These are phyloP conservation scores for Aphaenogaster floridana DNA, from an alignment of 1,140 invertebrate species.

Conservation along the genomic window DNA sequence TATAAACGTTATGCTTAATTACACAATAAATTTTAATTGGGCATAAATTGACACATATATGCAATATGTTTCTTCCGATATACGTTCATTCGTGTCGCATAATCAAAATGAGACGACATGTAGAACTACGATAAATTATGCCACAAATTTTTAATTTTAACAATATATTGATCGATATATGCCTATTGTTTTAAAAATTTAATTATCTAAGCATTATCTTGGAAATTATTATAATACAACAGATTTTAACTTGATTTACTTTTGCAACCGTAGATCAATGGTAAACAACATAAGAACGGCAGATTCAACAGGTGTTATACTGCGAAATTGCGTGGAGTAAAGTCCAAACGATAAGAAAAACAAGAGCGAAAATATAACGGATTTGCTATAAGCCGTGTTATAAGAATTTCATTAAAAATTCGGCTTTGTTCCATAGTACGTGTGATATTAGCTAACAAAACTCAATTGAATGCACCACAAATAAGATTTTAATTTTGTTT, in stretches of 20 bases:
- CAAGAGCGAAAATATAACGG: not conserved
- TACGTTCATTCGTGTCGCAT: not conserved
- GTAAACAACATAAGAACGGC: conserved; percentile 45
- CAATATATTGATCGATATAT: not conserved
- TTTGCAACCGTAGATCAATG: not conserved
- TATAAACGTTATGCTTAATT: conserved; percentile 24
- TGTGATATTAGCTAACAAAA: not conserved
- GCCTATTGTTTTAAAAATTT: not conserved
- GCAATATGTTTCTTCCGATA: not conserved
- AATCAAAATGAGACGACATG: not conserved
- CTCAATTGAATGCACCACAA: not conserved
- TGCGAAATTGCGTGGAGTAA: conserved; percentile 44
- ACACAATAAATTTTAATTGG: not conserved
- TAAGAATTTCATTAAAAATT: conserved; percentile 42
- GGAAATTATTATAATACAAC: conserved; percentile 27
- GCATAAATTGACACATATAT: not conserved
- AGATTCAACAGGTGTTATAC: conserved; percentile 72
- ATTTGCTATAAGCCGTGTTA: not conserved
- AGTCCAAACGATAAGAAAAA: conserved; percentile 30
- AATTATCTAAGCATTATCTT: conserved; percentile 9
- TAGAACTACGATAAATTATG: not conserved
- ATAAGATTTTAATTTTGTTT: conserved; percentile 16
- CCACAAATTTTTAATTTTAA: not conserved
- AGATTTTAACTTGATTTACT: conserved; percentile 37
- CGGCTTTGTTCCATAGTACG: not conserved